Conservation (phyloP, 2,888 invertebrate species). For the Stenichneumon culpator region DNA sequence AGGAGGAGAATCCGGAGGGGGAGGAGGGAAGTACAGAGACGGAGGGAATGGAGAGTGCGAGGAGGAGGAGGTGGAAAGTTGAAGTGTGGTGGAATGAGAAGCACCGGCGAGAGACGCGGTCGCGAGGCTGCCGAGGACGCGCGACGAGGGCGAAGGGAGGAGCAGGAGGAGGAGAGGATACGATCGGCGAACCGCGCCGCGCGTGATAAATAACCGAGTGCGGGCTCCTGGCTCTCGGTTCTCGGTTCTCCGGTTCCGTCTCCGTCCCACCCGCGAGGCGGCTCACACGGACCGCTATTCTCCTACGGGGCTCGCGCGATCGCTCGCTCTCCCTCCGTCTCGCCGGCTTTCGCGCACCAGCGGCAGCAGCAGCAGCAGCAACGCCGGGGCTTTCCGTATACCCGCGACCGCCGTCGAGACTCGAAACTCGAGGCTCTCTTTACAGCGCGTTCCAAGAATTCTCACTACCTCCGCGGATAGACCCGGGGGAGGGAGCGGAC, state of each 20-base stretch:
- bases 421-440: constrained; percentile 35
- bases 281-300: constrained; percentile 37
- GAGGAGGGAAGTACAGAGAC: constrained; percentile 46
- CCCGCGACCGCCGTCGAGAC: constrained; percentile 26
- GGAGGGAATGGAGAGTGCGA: constrained; percentile 29
- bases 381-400: neutral
- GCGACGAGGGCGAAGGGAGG: constrained; percentile 28
- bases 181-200: constrained; percentile 75
- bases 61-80: constrained; percentile 40
- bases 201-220: constrained; percentile 78
- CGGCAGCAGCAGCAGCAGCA: constrained; percentile 32
- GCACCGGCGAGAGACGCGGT: constrained; percentile 40
- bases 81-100: constrained; percentile 56
- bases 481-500: neutral
- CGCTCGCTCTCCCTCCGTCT: constrained; percentile 50
- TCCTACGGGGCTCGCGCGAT: constrained; percentile 25
- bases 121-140: constrained; percentile 57
- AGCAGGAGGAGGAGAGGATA: constrained; percentile 64
- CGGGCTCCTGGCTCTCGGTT: constrained; percentile 67
- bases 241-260: constrained; percentile 43
- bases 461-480: constrained; percentile 40
- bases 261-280: constrained; percentile 17
- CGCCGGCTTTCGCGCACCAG: constrained; percentile 32
- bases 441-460: constrained; percentile 61
- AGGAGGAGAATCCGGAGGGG: constrained; percentile 25